Percentiles rank a stretch among this genome's conserved stretches.
phyloP scores from a whole-genome alignment of 2,113 vertebrate genomes.

The Tapirus terrestris region DNA sequence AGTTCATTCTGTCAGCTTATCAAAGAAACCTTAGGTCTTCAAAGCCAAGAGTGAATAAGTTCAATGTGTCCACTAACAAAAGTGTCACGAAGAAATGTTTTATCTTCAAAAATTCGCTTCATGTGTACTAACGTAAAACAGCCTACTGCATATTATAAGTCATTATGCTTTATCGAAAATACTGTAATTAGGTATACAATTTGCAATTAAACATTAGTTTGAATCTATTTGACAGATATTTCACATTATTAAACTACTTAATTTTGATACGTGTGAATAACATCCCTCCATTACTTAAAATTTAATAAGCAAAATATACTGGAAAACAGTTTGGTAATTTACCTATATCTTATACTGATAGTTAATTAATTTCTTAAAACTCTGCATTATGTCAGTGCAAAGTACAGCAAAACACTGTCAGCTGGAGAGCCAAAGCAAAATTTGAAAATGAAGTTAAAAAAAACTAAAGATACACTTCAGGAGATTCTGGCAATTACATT shows the following conservation, averaged over 20 bases:
- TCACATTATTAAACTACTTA: conserved; percentile 48
- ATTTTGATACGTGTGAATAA: conserved; percentile 15
- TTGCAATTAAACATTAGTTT: conserved; percentile 4
- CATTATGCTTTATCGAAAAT: not conserved
- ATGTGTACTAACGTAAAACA: not conserved
- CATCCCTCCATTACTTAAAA: conserved; percentile 49
- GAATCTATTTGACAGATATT: conserved; percentile 41
- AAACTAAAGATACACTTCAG: not conserved
- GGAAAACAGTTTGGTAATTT: conserved; percentile 29
- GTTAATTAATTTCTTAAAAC: conserved; percentile 24
- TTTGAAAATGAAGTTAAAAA: not conserved
- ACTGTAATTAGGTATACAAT: conserved; percentile 36
- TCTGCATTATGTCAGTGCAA: not conserved
- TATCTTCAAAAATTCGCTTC: not conserved
- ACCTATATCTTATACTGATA: not conserved
- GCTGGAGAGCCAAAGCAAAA: conserved; percentile 4
- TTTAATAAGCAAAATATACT: conserved; percentile 48
- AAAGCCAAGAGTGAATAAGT: conserved; percentile 8
- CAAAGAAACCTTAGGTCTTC: not conserved
- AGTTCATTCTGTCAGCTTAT: not conserved
- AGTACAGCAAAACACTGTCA: not conserved
- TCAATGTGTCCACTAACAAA: not conserved
- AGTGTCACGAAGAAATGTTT: conserved; percentile 11
- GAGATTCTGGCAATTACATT: not conserved
- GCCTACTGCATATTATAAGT: not conserved